These are phyloP conservation scores for Sepiola atlantica DNA, from an alignment of 2,888 invertebrate species.

Conservation along the genomic window DNA sequence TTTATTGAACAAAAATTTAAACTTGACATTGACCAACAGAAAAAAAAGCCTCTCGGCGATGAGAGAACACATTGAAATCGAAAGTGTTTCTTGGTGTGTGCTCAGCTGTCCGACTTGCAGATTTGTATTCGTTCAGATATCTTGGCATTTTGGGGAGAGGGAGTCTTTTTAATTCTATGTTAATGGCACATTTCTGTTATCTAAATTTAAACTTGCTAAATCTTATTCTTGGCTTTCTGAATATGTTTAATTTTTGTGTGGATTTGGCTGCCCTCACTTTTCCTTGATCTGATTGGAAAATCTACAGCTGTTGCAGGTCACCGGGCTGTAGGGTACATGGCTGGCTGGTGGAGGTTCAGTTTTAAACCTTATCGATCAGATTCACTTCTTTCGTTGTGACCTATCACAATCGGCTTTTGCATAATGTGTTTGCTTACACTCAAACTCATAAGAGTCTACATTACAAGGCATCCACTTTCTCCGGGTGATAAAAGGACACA, in stretches of 20 bases:
- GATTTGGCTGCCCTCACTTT: neutral
- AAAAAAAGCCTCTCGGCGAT: too few species aligned
- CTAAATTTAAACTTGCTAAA: slow-evolving; percentile 18
- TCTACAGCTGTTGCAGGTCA: neutral
- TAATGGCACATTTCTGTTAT: slow-evolving; percentile 16
- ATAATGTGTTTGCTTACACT: neutral
- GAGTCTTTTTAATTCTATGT: neutral
- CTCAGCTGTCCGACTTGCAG: neutral
- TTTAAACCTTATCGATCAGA: neutral
- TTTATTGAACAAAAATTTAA: too few species aligned
- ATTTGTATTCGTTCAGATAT: neutral
- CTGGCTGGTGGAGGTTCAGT: neutral
- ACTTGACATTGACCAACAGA: too few species aligned
- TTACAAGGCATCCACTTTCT: neutral
- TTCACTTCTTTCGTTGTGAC: neutral
- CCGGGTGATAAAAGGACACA: neutral
- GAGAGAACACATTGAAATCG: too few species aligned
- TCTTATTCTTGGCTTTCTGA: neutral
- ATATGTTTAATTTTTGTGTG: neutral
- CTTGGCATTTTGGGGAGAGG: neutral
- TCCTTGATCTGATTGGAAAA: neutral
- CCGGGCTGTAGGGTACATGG: neutral
- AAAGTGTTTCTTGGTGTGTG: neutral
- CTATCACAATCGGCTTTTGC: neutral
- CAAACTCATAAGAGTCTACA: neutral